These are phyloP conservation scores for Lagria hirta DNA, from an alignment of 2,888 invertebrate species.

Conservation along the genomic window DNA sequence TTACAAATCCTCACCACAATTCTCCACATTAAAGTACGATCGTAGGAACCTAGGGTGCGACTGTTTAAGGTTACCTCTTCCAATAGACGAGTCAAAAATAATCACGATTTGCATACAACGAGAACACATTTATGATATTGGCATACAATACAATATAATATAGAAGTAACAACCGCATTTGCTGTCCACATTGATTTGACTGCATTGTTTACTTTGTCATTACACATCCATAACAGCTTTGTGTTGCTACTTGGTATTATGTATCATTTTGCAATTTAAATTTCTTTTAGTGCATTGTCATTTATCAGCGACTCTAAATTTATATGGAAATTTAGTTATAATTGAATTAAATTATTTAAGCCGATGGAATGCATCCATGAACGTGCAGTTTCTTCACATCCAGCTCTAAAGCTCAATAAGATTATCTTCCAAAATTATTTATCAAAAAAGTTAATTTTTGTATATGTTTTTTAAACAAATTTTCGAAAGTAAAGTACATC, in stretches of 20 bases:
- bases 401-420: too few relatives aligned
- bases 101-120: slow-evolving; percentile 26
- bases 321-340: too few relatives aligned
- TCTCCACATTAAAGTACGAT: slow-evolving; percentile 28
- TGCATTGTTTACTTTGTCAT: slow-evolving; percentile 28
- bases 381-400: too few relatives aligned
- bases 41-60: slow-evolving; percentile 28
- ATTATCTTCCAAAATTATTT: too few relatives aligned
- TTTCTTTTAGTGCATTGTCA: too few relatives aligned
- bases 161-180: slow-evolving; percentile 26
- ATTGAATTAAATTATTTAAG: too few relatives aligned
- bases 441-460: too few relatives aligned
- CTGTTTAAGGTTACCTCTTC: slow-evolving; percentile 18
- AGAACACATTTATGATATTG: slow-evolving; percentile 23
- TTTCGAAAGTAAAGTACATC: too few relatives aligned
- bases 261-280: slow-evolving; percentile 25
- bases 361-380: too few relatives aligned
- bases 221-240: slow-evolving; percentile 27
- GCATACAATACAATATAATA: slow-evolving; percentile 26
- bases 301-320: too few relatives aligned
- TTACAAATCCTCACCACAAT: slow-evolving; percentile 27
- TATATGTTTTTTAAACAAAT: too few relatives aligned
- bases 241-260: slow-evolving; percentile 23
- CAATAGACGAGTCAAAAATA: slow-evolving; percentile 15
- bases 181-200: slow-evolving; percentile 26